A percentile compares a stretch with the other conserved stretches of the same genome.
These are phyloP conservation scores for Micromys minutus DNA, from an alignment of 2,113 vertebrate species.

Conservation along the genomic window DNA sequence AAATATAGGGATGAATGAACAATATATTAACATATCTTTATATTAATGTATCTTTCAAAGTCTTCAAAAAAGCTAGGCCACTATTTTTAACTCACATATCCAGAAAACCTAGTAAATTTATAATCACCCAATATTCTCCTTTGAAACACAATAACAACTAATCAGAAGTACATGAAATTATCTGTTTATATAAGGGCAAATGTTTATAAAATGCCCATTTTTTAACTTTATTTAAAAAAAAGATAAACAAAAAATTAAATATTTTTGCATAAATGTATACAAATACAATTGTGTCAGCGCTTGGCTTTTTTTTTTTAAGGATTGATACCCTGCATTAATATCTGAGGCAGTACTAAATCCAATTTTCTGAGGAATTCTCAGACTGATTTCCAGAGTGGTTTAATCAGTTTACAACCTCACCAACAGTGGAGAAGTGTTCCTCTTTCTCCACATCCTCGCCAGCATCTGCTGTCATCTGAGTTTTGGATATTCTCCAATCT, in stretches of 20 bases:
- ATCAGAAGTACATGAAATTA: neutral
- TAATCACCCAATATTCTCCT: rapidly evolving
- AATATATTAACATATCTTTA: neutral
- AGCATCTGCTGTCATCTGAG: no score
- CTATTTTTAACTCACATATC: neutral
- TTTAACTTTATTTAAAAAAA: no score
- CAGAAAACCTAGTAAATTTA: rapidly evolving
- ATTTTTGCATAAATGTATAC: neutral
- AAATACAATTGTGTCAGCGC: no score
- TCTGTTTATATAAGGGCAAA: neutral
- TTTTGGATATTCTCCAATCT: no score
- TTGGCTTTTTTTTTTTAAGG: no score
- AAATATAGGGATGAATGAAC: neutral
- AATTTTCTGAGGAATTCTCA: no score
- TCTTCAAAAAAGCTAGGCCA: neutral
- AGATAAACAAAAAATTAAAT: neutral
- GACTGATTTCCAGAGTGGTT: no score
- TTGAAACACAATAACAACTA: neutral
- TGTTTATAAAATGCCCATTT: neutral
- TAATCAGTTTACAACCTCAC: no score
- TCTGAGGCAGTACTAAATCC: no score
- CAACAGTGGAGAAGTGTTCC: no score
- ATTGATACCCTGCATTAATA: no score
- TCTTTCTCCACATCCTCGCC: no score
- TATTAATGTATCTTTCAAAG: neutral